Conservation (phyloP, 2,797 vertebrate species). For the Notamacropus eugenii region DNA sequence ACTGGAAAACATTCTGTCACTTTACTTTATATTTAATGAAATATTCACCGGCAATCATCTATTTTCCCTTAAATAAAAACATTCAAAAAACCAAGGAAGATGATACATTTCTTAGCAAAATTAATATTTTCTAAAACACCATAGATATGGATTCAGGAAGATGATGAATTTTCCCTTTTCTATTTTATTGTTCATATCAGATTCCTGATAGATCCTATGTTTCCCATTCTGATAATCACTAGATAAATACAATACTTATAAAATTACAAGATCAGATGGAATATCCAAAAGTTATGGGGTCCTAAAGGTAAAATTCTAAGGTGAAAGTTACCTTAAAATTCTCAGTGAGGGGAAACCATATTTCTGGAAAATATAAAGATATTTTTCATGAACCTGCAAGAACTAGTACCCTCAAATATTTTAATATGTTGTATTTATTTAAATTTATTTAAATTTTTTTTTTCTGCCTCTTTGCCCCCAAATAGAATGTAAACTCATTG, state of each 20-base stretch:
- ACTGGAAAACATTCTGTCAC: conserved; percentile 32
- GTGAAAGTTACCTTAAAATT: background rate
- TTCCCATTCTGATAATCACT: background rate
- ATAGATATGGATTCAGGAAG: background rate
- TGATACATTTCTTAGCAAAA: background rate
- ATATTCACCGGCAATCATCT: background rate
- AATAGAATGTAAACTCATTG: background rate
- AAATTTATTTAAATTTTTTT: background rate
- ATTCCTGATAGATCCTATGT: fast-evolving
- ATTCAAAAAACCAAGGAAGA: no score
- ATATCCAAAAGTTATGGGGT: background rate
- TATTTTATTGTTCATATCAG: background rate
- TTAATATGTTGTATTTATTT: background rate
- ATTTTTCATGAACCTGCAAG: background rate
- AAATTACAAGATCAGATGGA: background rate
- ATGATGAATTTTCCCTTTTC: background rate
- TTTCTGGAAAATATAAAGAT: background rate
- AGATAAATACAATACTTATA: background rate
- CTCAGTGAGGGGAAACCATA: background rate
- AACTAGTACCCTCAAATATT: background rate
- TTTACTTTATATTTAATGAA: conserved; percentile 50
- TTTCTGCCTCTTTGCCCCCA: background rate
- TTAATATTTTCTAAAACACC: background rate
- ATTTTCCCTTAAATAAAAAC: background rate
- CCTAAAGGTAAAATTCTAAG: background rate